Percentiles rank a stretch among this genome's conserved stretches.
Evolutionary conservation across 2,888 invertebrate genomes (phyloP).

Genomic region (Eulithis testata): DNA sequence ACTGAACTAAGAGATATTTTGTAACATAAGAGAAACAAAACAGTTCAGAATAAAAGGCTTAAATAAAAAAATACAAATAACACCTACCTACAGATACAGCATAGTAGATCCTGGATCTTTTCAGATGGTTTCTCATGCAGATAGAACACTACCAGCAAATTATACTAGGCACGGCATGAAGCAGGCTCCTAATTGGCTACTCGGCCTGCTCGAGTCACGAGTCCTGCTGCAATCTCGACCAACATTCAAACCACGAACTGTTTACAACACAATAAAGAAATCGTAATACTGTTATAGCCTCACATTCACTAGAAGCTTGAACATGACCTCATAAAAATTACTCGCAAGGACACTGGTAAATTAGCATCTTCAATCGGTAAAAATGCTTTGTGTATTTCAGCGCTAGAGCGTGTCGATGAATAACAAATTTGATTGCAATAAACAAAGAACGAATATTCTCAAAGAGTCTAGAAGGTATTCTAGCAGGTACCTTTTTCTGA

Average conservation of each 20-base stretch:
- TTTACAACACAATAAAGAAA: conserved; percentile 38
- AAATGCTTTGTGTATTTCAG: conserved; percentile 28
- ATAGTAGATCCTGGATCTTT: not conserved
- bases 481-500: too few relatives aligned
- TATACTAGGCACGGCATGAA: conserved; percentile 41
- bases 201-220: conserved; percentile 57
- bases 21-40: too few relatives aligned
- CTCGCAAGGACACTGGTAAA: conserved; percentile 29
- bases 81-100: too few relatives aligned
- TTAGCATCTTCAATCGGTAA: conserved; percentile 29
- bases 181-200: conserved; percentile 68
- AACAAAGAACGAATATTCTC: conserved; percentile 21
- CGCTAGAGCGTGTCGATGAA: conserved; percentile 33
- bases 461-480: not conserved
- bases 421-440: conserved; percentile 25
- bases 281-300: conserved; percentile 28
- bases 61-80: too few relatives aligned
- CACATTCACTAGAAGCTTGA: conserved; percentile 31
- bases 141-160: conserved; percentile 22
- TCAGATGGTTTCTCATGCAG: conserved; percentile 5
- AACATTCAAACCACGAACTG: conserved; percentile 48
- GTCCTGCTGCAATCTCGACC: conserved; percentile 40
- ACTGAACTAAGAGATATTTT: too few relatives aligned
- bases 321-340: conserved; percentile 34
- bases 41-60: too few relatives aligned